phyloP scores from a whole-genome alignment of 2,113 vertebrate genomes.

The Pandion haliaetus region DNA sequence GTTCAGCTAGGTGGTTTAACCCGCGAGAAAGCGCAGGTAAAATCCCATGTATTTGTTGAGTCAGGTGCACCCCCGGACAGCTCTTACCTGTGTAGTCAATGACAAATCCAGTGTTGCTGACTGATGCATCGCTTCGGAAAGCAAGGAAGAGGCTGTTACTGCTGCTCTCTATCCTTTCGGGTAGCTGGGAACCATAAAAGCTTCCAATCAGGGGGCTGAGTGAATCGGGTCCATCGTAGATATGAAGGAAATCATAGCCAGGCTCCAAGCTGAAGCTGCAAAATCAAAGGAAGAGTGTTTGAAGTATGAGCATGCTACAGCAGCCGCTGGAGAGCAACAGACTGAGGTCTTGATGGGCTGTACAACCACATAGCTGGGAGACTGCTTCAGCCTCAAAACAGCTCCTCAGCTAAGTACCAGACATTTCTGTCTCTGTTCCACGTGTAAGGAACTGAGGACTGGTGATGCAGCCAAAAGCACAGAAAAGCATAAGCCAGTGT shows the following conservation, averaged over 20 bases:
- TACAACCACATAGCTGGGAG: not conserved
- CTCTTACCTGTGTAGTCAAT: slow-evolving; percentile 91
- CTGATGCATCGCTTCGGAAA: slow-evolving; percentile 93
- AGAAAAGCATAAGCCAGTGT: not conserved
- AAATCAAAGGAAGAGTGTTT: not conserved
- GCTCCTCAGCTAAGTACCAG: not conserved
- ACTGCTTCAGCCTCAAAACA: not conserved
- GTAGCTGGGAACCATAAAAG: slow-evolving; percentile 91
- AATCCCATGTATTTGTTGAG: not conserved
- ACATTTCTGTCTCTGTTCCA: not conserved
- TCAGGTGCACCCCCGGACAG: fast-evolving
- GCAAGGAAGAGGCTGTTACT: slow-evolving; percentile 95
- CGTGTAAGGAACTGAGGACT: fast-evolving
- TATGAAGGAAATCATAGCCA: slow-evolving; percentile 96
- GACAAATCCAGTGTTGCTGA: slow-evolving; percentile 93
- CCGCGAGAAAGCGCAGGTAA: not conserved
- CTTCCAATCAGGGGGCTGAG: slow-evolving; percentile 93
- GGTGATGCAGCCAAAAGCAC: not conserved
- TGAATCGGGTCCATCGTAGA: slow-evolving; percentile 93
- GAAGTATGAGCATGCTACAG: fast-evolving
- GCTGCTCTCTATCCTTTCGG: slow-evolving; percentile 93
- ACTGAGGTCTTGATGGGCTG: not conserved
- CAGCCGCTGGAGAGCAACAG: not conserved
- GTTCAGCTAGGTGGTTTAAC: fast-evolving
- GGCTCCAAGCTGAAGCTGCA: slow-evolving; percentile 94